These are phyloP conservation scores for Drosophila nr. medialis DNA, from an alignment of 2,888 invertebrate species.

Conservation along the genomic window DNA sequence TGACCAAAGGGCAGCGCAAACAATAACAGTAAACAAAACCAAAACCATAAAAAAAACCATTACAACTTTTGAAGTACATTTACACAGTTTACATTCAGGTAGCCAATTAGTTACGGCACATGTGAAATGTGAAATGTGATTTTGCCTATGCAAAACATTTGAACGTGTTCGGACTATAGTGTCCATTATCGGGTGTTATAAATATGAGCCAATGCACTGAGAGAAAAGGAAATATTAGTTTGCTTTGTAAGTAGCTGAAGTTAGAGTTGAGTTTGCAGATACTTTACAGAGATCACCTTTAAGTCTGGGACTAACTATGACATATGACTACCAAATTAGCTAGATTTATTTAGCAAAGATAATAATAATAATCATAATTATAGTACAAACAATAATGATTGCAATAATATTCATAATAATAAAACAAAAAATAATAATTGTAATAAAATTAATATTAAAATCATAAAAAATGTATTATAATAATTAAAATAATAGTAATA, in stretches of 20 bases:
- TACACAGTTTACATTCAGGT: not conserved
- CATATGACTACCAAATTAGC: not conserved
- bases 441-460: not conserved
- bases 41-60: not conserved
- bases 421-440: not conserved
- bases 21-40: conserved; percentile 14
- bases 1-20: conserved; percentile 14
- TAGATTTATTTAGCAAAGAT: too few relatives aligned
- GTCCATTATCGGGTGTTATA: not conserved
- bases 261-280: not conserved
- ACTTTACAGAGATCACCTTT: not conserved
- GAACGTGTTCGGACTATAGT: conserved; percentile 17
- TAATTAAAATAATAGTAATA: not conserved
- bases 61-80: conserved; percentile 9
- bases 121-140: conserved; percentile 8
- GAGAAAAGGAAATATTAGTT: not conserved
- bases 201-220: conserved; percentile 3
- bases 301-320: not conserved
- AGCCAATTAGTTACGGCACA: conserved; percentile 14
- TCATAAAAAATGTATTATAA: not conserved
- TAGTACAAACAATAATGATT: not conserved
- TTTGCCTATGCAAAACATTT: conserved; percentile 21
- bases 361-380: not conserved
- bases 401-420: not conserved
- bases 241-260: not conserved